Conservation (phyloP, 2,113 vertebrate genomes). For the Turnix velox region DNA sequence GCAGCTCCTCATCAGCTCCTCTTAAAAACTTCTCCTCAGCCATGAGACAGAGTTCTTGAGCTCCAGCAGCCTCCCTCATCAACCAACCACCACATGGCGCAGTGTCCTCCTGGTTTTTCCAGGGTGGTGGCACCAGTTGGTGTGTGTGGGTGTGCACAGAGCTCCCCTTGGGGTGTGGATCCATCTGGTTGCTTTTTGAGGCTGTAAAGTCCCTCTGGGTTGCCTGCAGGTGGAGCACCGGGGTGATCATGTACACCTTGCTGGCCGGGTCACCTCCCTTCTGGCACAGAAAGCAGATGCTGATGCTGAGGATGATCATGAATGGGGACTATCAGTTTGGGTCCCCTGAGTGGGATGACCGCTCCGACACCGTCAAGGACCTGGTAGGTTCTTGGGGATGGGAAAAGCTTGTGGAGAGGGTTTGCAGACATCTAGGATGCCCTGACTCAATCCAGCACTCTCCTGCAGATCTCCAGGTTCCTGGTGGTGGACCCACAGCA, state of each 20-base stretch:
- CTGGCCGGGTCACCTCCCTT: slow-evolving; percentile 95
- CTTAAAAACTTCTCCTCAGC: background rate
- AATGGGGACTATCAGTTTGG: slow-evolving; percentile 85
- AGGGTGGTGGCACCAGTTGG: fast-evolving
- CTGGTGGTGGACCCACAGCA: slow-evolving; percentile 84
- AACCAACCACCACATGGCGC: fast-evolving
- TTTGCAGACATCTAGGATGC: fast-evolving
- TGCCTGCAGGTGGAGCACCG: slow-evolving; percentile 87
- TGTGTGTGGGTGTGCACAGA: background rate
- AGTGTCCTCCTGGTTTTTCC: background rate
- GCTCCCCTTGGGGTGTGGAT: fast-evolving
- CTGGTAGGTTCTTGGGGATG: slow-evolving; percentile 70
- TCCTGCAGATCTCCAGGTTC: slow-evolving; percentile 85
- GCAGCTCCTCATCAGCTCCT: background rate
- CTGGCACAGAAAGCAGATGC: slow-evolving; percentile 98
- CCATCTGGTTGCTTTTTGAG: fast-evolving
- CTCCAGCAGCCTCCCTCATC: background rate
- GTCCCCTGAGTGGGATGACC: slow-evolving; percentile 94
- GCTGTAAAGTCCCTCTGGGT: background rate
- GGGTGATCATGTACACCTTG: slow-evolving; percentile 97
- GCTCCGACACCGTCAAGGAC: slow-evolving; percentile 94
- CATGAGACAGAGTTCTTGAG: too few species aligned
- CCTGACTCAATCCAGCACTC: fast-evolving
- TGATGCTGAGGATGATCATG: slow-evolving; percentile 97
- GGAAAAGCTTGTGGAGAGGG: background rate